Evolutionary conservation across 2,113 vertebrate species (phyloP).

Genomic region (Penelope pileata): DNA sequence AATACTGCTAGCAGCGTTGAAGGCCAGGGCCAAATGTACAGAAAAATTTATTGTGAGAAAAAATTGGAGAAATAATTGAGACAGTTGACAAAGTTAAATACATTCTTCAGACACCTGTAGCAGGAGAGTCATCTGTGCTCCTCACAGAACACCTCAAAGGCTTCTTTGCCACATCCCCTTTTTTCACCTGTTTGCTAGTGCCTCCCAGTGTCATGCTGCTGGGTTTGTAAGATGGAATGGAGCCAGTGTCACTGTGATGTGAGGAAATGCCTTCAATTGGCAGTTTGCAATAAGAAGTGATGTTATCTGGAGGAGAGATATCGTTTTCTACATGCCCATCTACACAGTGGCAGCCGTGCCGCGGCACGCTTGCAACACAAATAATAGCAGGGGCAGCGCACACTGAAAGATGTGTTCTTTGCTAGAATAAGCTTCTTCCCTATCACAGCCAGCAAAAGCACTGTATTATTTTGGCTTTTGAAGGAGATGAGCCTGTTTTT

Average conservation of each 20-base stretch:
- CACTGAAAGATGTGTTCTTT: neutral
- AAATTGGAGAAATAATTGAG: neutral
- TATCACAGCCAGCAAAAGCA: neutral
- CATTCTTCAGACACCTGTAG: neutral
- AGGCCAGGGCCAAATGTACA: accelerated
- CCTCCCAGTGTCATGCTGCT: neutral
- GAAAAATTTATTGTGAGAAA: neutral
- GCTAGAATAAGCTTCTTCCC: neutral
- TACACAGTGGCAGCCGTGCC: neutral
- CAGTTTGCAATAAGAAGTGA: neutral
- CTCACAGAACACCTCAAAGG: neutral
- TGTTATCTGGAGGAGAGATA: neutral
- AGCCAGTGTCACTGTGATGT: neutral
- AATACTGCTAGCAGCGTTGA: neutral
- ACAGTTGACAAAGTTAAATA: neutral
- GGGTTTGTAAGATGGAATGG: neutral
- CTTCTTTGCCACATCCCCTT: neutral
- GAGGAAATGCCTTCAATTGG: neutral
- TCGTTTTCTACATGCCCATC: neutral
- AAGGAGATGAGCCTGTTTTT: neutral
- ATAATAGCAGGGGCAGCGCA: accelerated
- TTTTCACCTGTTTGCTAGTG: neutral
- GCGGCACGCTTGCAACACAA: neutral
- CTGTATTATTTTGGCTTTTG: neutral
- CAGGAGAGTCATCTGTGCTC: neutral